phyloP scores from a whole-genome alignment of 2,888 invertebrate genomes.

The Ornithoptera priamus region DNA sequence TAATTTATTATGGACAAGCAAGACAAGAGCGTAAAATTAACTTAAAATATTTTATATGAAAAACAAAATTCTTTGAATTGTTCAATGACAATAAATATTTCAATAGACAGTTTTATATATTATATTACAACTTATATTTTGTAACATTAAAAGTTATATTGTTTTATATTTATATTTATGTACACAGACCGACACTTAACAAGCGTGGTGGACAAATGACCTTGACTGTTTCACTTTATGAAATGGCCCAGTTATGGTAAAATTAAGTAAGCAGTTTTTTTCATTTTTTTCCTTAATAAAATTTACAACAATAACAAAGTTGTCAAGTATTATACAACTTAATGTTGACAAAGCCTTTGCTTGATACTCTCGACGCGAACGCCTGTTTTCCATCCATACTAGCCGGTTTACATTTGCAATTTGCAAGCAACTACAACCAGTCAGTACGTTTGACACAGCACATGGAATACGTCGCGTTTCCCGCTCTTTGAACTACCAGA shows the following conservation, averaged over 20 bases:
- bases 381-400: slow-evolving; percentile 24
- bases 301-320: neutral
- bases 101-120: too few relatives aligned
- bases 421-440: slow-evolving; percentile 26
- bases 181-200: too few relatives aligned
- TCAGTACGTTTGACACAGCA: slow-evolving; percentile 57
- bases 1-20: neutral
- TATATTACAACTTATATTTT: too few relatives aligned
- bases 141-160: too few relatives aligned
- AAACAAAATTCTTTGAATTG: neutral
- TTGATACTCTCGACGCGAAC: slow-evolving; percentile 10
- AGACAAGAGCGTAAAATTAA: neutral
- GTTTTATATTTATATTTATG: too few relatives aligned
- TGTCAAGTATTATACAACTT: neutral
- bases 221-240: too few relatives aligned
- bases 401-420: slow-evolving; percentile 33
- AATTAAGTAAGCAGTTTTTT: too few relatives aligned
- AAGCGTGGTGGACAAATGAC: too few relatives aligned
- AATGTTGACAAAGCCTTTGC: neutral
- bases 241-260: too few relatives aligned
- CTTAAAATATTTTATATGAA: neutral
- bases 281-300: too few relatives aligned
- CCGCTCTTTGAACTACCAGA: slow-evolving; percentile 50
- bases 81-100: too few relatives aligned
- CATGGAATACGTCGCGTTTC: slow-evolving; percentile 56